Evolutionary conservation across 2,888 invertebrate genomes (phyloP), one percentile per base, ranked within the genome.

Genomic region (Strigamia transsilvanica): DNA sequence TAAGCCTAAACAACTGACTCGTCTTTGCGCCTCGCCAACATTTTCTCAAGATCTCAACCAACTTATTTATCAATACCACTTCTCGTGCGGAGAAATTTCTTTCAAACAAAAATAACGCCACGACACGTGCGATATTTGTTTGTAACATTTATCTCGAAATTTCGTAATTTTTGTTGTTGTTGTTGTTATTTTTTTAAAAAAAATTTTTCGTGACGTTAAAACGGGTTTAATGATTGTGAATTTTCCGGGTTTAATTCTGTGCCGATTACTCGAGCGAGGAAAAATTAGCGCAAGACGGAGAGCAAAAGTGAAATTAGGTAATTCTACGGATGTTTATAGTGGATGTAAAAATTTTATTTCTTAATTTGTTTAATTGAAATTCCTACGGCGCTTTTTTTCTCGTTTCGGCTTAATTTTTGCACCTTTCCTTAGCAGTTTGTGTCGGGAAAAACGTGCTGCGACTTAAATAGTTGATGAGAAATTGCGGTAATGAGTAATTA

Each of bases 1-100:
- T 73, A 73, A 73, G 73, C 73, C 73, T 73, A 73, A 32, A 73
- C 73, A 32, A 73, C 27, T 15, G 73, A 18, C 73, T 32, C 73
- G 73, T 73, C 73, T 73, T 73, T 73, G 73, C 73, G 7, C 73
- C 32, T 32, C 73, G n/a, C 32, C 32, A 73, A 73, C 56, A 32
- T 73, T 27, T 73, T 73, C 61, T 66, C 73, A 73, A 73, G n/a
- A n/a, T 6, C 12, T 15, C 18, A 18, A 18, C n/a, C 56, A 56
- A 56, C 56, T 51, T 27, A 32, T 10, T 15, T 15, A 73, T 27
- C 32, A 51, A 51, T 6, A 51, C 15, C 51, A 38, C 4, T 34
- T 34, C 34, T 5, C 34, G 4, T 7, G 34, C n/a, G 18, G 7
- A 13, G 51, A 9, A 7, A 51, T 51, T 6, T 51, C 0, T 18